Evolutionary conservation across 2,888 invertebrate genomes (phyloP).

Genomic region (Drosophila prostipennis): DNA sequence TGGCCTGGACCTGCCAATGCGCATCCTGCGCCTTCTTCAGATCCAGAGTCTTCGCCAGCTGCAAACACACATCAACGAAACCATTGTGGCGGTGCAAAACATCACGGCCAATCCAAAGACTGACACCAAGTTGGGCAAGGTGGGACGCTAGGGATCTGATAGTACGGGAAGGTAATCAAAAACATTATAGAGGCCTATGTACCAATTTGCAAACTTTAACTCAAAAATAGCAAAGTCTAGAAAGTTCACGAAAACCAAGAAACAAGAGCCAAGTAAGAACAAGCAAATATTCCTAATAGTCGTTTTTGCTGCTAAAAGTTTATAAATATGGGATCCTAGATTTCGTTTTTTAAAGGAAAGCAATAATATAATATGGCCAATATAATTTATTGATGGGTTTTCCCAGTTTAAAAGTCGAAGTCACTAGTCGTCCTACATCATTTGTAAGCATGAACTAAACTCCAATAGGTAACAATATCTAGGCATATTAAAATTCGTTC

Average conservation of each 20-base stretch:
- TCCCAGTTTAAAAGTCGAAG: background rate
- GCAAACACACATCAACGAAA: slow-evolving; percentile 97
- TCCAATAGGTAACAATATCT: background rate
- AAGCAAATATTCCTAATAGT: too few relatives aligned
- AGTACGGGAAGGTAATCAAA: background rate
- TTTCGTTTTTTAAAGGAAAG: background rate
- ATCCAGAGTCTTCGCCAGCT: slow-evolving; percentile 86
- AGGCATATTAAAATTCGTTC: background rate
- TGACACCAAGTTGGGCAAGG: slow-evolving; percentile 96
- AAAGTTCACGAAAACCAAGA: background rate
- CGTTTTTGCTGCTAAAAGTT: too few relatives aligned
- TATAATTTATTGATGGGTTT: background rate
- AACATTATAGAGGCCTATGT: background rate
- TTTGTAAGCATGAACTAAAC: background rate
- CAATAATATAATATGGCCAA: background rate
- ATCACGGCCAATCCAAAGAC: slow-evolving; percentile 99
- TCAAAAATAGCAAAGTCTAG: background rate
- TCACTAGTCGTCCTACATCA: background rate
- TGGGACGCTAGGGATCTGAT: slow-evolving; percentile 87
- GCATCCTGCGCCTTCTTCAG: slow-evolving; percentile 90
- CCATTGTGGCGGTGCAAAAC: slow-evolving; percentile 95
- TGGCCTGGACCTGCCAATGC: slow-evolving; percentile 89
- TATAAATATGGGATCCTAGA: too few relatives aligned
- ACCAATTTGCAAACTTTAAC: background rate
- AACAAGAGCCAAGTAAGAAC: background rate